phyloP scores from a whole-genome alignment of 2,113 vertebrate species.

The cattle (Bos taurus) region DNA sequence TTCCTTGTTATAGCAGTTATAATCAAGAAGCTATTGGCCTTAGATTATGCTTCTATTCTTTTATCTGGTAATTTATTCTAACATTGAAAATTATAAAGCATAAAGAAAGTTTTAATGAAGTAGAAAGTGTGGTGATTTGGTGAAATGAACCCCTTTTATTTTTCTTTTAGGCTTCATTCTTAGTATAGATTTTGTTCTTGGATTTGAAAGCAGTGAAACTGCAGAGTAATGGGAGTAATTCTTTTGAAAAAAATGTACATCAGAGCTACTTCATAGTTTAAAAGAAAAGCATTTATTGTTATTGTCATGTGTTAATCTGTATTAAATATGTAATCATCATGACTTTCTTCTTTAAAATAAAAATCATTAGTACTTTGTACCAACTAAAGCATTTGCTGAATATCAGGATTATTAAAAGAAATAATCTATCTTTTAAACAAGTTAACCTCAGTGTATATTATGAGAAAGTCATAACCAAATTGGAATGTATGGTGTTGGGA shows the following conservation, averaged over 20 bases:
- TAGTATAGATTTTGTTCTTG: constrained; percentile 44
- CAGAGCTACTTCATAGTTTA: constrained; percentile 27
- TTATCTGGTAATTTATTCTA: neutral
- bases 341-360: constrained; percentile 24
- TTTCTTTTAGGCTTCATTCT: constrained; percentile 28
- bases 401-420: constrained; percentile 19
- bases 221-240: constrained; percentile 20
- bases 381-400: neutral
- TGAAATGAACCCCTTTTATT: neutral
- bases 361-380: constrained; percentile 3
- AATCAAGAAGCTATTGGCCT: neutral
- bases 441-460: neutral
- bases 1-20: neutral
- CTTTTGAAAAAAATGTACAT: neutral
- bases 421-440: neutral
- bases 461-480: neutral
- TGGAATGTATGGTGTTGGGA: neutral
- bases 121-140: neutral
- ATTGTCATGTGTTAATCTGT: constrained; percentile 21
- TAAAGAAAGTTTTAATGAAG: constrained; percentile 31
- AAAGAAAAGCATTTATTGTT: constrained; percentile 35
- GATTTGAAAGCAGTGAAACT: constrained; percentile 45
- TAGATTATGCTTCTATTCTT: neutral
- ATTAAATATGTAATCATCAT: constrained; percentile 33
- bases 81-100: neutral